A percentile compares a stretch with the other conserved stretches of the same genome.
Evolutionary conservation across 2,888 invertebrate species (phyloP).

Genomic region (Dicyrtomina minuta): DNA sequence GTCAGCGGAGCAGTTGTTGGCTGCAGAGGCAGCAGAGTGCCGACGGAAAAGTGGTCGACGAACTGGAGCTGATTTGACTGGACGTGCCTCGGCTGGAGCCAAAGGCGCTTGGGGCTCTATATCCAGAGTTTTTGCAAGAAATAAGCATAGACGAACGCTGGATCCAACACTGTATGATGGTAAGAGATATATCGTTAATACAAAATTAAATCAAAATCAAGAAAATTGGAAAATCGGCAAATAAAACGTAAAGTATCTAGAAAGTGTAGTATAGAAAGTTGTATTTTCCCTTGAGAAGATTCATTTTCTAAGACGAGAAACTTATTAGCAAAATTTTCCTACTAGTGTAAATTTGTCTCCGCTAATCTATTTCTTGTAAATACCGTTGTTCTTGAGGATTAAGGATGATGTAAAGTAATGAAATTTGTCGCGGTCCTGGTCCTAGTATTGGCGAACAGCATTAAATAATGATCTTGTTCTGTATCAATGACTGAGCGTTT

Average conservation of each 20-base stretch:
- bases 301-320: too few relatives aligned
- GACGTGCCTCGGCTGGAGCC: constrained; percentile 51
- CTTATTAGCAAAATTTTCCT: too few relatives aligned
- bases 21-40: constrained; percentile 61
- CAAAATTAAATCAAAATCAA: background rate
- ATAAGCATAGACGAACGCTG: constrained; percentile 77
- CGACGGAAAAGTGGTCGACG: constrained; percentile 53
- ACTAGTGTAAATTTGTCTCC: too few relatives aligned
- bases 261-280: background rate
- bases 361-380: too few relatives aligned
- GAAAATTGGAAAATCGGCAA: too few relatives aligned
- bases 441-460: too few relatives aligned
- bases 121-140: constrained; percentile 81
- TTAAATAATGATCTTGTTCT: too few relatives aligned
- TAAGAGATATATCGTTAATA: constrained; percentile 56
- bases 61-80: constrained; percentile 47
- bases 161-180: constrained; percentile 68
- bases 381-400: too few relatives aligned
- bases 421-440: too few relatives aligned
- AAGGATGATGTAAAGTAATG: too few relatives aligned
- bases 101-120: constrained; percentile 84
- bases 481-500: too few relatives aligned
- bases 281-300: background rate
- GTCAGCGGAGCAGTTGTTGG: constrained; percentile 74
- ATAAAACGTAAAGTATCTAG: too few relatives aligned